Evolutionary conservation across 2,888 invertebrate genomes (phyloP), one percentile per base, ranked within the genome.

Genomic region (Apeira syringaria): DNA sequence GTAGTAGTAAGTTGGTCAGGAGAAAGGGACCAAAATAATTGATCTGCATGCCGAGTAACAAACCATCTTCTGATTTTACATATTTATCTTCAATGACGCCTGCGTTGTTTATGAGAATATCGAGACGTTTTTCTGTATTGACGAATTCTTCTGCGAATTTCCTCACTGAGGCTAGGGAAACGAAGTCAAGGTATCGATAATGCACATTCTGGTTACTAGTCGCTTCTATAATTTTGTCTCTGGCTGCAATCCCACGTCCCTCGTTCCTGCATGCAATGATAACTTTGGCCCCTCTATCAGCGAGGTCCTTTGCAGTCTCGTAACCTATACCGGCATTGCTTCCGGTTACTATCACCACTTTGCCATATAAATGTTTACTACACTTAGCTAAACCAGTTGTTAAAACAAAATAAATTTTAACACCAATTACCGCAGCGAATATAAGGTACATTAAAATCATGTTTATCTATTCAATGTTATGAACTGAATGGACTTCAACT

Each of bases 281-380:
- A 3, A 97, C 91, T 45, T 92, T 91, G 0, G 95, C 96, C 9
- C 95, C 95, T 64, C 94, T 87, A 44, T 91, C 92, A 0, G 95
- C 95, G 35, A 95, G 68, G 63, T 94, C 92, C 53, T 91, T 91
- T 0, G 94, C 93, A 0, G 95, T 94, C 68, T 95, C 94, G 61
- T 92, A 94, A 25, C 96, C 96, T 60, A 96, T 95, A 4, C 96
- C 97, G 51, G 93, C 91, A 55, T 94, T 97, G 33, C 94, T 95
- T 11, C 97, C 97, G 6, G 97, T 97, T 20, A 97, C 91, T 35
- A 97, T 91, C n/a, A 94, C 94, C 2, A 94, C 95, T 88, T 97
- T 97, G 2, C 96, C 96, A 30, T 94, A 91, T 92, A 97, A 61
- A 61, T 81, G 79, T 43, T 56, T 70, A 39, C 72, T 80, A 37